Evolutionary conservation across 2,797 vertebrate genomes (phyloP).

Genomic region (Protosalanx chinensis): DNA sequence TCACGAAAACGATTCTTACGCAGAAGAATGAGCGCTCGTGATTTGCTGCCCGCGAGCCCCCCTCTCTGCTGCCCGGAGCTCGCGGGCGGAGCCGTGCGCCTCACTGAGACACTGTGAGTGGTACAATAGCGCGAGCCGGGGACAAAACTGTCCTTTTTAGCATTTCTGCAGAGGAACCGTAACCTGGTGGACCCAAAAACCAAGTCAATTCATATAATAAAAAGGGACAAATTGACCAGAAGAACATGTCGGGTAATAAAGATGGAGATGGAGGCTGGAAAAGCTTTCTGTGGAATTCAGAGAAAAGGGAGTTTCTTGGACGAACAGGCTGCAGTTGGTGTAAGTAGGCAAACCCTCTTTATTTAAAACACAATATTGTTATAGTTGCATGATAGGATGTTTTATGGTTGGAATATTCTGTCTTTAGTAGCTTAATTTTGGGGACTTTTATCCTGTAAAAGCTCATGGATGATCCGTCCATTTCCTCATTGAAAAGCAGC

Average conservation of each 20-base stretch:
- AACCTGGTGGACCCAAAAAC: slow-evolving; percentile 1
- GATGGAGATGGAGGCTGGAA: slow-evolving; percentile 88
- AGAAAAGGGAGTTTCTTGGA: slow-evolving; percentile 91
- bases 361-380: background rate
- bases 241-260: slow-evolving; percentile 87
- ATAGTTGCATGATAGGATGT: background rate
- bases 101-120: slow-evolving; percentile 65
- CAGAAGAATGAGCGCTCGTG: slow-evolving; percentile 53
- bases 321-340: slow-evolving; percentile 92
- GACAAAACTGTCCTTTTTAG: slow-evolving; percentile 68
- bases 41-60: slow-evolving; percentile 66
- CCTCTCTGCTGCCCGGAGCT: slow-evolving; percentile 56
- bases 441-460: background rate
- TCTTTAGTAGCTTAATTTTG: background rate
- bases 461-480: background rate
- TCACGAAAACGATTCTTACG: slow-evolving; percentile 53
- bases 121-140: slow-evolving; percentile 63
- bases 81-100: slow-evolving; percentile 61
- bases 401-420: background rate
- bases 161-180: slow-evolving; percentile 54
- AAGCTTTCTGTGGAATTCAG: slow-evolving; percentile 93
- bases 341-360: slow-evolving; percentile 70
- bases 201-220: slow-evolving; percentile 8
- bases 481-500: slow-evolving; percentile 51
- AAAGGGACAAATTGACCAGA: slow-evolving; percentile 37